Evolutionary conservation across 2,113 vertebrate genomes (phyloP), one percentile per base, ranked within the genome.

Genomic region (Psittacula cyanocephala): DNA sequence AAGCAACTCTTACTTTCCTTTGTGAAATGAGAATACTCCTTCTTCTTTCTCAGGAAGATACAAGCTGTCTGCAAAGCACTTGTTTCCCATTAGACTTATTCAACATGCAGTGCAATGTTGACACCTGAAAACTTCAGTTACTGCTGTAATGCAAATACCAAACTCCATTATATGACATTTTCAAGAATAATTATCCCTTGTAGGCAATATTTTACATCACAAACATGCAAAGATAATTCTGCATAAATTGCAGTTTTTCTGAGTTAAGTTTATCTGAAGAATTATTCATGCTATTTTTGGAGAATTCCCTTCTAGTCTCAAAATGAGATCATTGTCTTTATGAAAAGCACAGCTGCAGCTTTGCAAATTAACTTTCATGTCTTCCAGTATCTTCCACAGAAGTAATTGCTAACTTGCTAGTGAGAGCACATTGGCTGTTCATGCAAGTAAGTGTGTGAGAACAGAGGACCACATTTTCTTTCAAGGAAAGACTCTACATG

Each of bases 261-360:
- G 0, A 71, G 60, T 63, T 59, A 46, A 46, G 41, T 71, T 60
- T 82, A 59, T 10, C 15, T 29, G 85, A 79, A 67, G 63, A 81
- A 86, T 88, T 87, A 91, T 13, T 84, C 72, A 44, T 64, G 2
- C 76, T 93, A 88, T 67, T 95, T 94, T 81, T 59, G 85, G 94
- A 68, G 77, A 89, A 67, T 35, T 86, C 83, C 47, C 50, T 1
- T 85, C 89, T 41, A 44, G 5, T 53, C 86, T 78, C 85, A 62
- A 71, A 89, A 76, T 50, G 88, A 70, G 18, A 86, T 70, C 59
- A 37, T 53, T 70, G 49, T 10, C 43, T 85, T 72, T 22, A 76
- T 31, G 63, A 77, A 75, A 82, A 91, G 85, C 89, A 95, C 94
- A 95, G 88, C 94, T 97, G 93, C 92, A 81, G 91, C 86, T 91